A percentile compares a stretch with the other conserved stretches of the same genome.
Evolutionary conservation across 2,888 invertebrate species (phyloP).

Genomic region (Eristalinus aeneus): DNA sequence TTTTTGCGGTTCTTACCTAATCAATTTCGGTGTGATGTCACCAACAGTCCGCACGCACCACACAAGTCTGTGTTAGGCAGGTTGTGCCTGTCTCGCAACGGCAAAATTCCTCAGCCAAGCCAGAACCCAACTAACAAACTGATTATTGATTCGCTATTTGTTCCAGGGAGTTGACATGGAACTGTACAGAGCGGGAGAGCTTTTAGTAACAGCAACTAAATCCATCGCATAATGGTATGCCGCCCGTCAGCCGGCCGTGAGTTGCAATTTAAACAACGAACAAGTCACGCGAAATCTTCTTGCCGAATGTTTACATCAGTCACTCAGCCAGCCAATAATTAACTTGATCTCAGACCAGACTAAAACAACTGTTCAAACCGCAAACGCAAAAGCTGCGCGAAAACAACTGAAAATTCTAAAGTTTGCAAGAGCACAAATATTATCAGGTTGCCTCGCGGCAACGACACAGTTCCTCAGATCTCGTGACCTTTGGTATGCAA

Average conservation of each 20-base stretch:
- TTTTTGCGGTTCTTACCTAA: slow-evolving; percentile 24
- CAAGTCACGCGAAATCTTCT: slow-evolving; percentile 61
- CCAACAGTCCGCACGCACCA: slow-evolving; percentile 34
- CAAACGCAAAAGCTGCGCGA: slow-evolving; percentile 1
- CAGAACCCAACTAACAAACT: slow-evolving; percentile 30
- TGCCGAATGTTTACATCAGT: slow-evolving; percentile 43
- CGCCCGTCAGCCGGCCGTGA: slow-evolving; percentile 12
- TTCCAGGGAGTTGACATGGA: neutral
- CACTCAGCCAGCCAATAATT: slow-evolving; percentile 26
- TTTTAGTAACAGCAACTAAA: neutral
- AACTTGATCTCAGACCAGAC: slow-evolving; percentile 22
- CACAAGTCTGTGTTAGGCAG: slow-evolving; percentile 15
- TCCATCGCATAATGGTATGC: neutral
- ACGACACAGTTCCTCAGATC: slow-evolving; percentile 19
- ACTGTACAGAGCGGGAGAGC: slow-evolving; percentile 8
- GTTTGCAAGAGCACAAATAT: neutral
- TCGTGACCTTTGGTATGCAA: slow-evolving; percentile 52
- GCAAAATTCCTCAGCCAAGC: slow-evolving; percentile 11
- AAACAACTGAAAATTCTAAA: neutral
- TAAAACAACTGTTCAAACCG: slow-evolving; percentile 51
- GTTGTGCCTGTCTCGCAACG: slow-evolving; percentile 7
- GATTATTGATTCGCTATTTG: slow-evolving; percentile 39
- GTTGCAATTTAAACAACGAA: slow-evolving; percentile 36
- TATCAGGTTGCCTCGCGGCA: neutral
- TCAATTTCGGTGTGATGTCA: slow-evolving; percentile 55